phyloP scores from a whole-genome alignment of 2,888 invertebrate species.

The Drosophila robusta region DNA sequence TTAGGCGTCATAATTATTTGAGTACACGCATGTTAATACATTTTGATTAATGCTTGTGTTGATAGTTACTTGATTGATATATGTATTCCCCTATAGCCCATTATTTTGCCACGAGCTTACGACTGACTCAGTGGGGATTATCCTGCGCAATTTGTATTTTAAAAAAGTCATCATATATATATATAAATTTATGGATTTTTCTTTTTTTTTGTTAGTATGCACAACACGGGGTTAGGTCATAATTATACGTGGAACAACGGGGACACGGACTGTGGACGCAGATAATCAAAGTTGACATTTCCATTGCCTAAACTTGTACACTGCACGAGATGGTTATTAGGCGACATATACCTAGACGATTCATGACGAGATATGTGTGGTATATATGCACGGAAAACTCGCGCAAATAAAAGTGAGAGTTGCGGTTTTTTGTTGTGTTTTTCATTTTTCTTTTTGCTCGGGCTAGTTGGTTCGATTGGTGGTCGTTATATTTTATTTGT shows the following conservation, averaged over 20 bases:
- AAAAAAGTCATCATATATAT: conserved; percentile 2
- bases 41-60: conserved; percentile 59
- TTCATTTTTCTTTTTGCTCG: background rate
- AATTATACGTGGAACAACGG: conserved; percentile 37
- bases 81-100: conserved; percentile 1
- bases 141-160: conserved; percentile 19
- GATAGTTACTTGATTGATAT: conserved; percentile 47
- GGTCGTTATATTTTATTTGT: conserved; percentile 43
- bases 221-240: conserved; percentile 60
- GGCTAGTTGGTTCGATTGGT: conserved; percentile 22
- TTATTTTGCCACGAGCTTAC: background rate
- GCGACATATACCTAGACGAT: background rate
- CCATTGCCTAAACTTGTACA: conserved; percentile 54
- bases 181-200: conserved; percentile 57
- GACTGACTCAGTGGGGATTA: too few species aligned
- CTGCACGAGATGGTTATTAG: conserved; percentile 47
- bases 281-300: conserved; percentile 73
- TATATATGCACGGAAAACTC: conserved; percentile 14
- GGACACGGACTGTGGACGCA: conserved; percentile 15
- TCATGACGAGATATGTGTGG: background rate
- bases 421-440: conserved; percentile 2
- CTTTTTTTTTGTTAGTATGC: conserved; percentile 20
- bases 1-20: conserved; percentile 60
- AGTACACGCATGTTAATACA: conserved; percentile 50
- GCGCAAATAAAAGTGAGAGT: conserved; percentile 48